These are phyloP conservation scores for Psittacula echo DNA, from an alignment of 2,797 vertebrate genomes.

Conservation along the genomic window DNA sequence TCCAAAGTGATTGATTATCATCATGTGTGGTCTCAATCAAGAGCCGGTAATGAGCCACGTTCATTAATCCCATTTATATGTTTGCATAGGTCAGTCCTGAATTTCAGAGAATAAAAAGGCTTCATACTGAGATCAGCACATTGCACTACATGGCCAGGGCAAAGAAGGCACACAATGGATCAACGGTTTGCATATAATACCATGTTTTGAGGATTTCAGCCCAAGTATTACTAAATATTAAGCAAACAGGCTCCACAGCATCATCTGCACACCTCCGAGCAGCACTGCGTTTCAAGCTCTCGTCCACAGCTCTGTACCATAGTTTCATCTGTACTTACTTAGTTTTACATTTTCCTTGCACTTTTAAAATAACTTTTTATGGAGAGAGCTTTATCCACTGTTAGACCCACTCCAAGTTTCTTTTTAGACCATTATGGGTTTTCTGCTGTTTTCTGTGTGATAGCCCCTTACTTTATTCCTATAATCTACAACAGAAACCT, in stretches of 20 bases:
- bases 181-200: neutral
- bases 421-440: neutral
- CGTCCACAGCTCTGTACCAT: neutral
- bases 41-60: slow-evolving; percentile 62
- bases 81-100: slow-evolving; percentile 32
- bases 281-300: neutral
- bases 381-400: neutral
- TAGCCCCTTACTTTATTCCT: neutral
- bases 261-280: neutral
- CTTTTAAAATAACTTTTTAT: neutral
- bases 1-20: slow-evolving; percentile 69
- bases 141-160: neutral
- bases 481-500: neutral
- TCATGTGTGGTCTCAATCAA: slow-evolving; percentile 73
- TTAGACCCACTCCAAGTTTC: neutral
- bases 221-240: neutral
- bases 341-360: neutral
- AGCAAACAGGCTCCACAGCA: neutral
- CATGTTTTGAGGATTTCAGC: neutral
- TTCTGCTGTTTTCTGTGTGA: neutral
- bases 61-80: slow-evolving; percentile 69
- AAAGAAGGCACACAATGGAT: neutral
- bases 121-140: neutral
- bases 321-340: neutral
- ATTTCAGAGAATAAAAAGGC: slow-evolving; percentile 51